Conservation (phyloP, 2,113 vertebrate species). For the Embiotoca jacksoni region DNA sequence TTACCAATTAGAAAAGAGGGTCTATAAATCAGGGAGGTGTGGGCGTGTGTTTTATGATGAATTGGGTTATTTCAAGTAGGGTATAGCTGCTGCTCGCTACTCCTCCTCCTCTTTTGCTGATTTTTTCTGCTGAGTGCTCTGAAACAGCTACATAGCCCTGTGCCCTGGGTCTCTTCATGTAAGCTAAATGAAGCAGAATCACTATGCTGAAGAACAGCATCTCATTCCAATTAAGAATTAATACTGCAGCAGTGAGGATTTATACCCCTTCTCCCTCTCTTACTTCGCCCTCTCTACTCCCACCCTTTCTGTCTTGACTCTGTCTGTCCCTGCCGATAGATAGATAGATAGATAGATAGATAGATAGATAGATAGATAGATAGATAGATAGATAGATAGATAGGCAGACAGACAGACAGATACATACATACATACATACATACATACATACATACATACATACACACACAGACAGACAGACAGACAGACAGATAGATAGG, state of each 20-base stretch:
- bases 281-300: conserved; percentile 32
- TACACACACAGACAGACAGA: conserved; percentile 10
- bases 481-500: conserved; percentile 3
- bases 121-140: conserved; percentile 72
- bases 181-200: conserved; percentile 72
- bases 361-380: conserved; percentile 4
- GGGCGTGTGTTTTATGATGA: conserved; percentile 66
- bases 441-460: too few species aligned
- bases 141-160: conserved; percentile 56
- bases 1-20: conserved; percentile 64
- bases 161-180: conserved; percentile 65
- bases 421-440: conserved; percentile 22
- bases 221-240: conserved; percentile 77
- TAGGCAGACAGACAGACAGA: too few species aligned
- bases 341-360: conserved; percentile 13
- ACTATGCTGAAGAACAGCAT: conserved; percentile 62
- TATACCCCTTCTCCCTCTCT: conserved; percentile 69
- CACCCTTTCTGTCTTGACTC: conserved; percentile 54
- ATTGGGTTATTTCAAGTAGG: conserved; percentile 67
- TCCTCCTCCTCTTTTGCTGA: conserved; percentile 35
- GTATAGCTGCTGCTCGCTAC: conserved; percentile 33
- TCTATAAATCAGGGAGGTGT: conserved; percentile 50
- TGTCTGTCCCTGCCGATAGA: conserved; percentile 37
- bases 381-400: too few species aligned
- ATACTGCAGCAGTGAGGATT: conserved; percentile 76